These are phyloP conservation scores for Laterallus jamaicensis DNA, from an alignment of 2,113 vertebrate species.

Conservation along the genomic window DNA sequence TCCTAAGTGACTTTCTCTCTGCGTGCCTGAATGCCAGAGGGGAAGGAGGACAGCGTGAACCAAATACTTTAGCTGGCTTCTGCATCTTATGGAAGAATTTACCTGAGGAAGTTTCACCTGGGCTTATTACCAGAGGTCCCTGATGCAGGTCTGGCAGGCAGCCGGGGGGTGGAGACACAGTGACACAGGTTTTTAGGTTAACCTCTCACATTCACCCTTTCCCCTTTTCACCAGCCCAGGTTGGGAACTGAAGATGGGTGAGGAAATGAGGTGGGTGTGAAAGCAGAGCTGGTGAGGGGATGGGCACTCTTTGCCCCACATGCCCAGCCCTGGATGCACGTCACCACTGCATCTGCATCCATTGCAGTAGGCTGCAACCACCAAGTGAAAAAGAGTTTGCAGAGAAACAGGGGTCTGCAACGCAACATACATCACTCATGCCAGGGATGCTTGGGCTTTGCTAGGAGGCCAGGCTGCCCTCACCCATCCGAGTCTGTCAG, in stretches of 20 bases:
- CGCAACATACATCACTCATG: background rate
- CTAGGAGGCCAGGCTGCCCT: background rate
- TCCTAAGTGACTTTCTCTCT: background rate
- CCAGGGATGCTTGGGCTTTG: background rate
- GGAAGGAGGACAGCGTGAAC: background rate
- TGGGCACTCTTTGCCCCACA: background rate
- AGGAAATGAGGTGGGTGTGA: background rate
- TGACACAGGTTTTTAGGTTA: background rate
- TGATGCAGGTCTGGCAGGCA: background rate
- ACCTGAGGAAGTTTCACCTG: background rate
- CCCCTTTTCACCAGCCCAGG: background rate
- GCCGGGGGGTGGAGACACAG: background rate
- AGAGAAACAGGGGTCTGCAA: background rate
- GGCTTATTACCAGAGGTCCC: background rate
- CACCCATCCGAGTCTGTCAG: background rate
- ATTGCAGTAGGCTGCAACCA: background rate
- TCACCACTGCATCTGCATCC: accelerated
- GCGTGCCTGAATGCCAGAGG: conserved; percentile 17
- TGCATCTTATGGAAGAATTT: background rate
- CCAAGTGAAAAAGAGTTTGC: background rate
- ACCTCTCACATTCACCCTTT: background rate
- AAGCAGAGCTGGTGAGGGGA: background rate
- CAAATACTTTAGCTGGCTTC: background rate
- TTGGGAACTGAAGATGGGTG: background rate
- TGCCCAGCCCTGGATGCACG: background rate